Evolutionary conservation across 2,888 invertebrate genomes (phyloP).

Genomic region (Nemurella pictetii): DNA sequence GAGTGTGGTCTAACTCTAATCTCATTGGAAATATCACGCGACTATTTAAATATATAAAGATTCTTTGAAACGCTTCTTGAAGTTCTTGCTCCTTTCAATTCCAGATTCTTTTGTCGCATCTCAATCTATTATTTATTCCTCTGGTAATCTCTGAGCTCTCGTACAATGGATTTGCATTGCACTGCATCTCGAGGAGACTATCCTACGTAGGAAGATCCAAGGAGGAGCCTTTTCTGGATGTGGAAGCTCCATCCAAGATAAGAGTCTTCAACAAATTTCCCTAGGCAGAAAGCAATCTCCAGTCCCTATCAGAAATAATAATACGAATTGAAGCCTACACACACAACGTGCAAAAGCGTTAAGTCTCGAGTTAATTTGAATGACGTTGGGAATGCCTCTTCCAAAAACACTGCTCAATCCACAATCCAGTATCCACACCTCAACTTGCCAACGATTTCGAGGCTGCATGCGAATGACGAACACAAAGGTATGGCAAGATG

Average conservation of each 20-base stretch:
- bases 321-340: background rate
- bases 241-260: background rate
- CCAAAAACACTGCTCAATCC: background rate
- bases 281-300: background rate
- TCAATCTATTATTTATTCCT: constrained; percentile 8
- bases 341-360: background rate
- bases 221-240: background rate
- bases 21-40: constrained; percentile 20
- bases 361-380: background rate
- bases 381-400: background rate
- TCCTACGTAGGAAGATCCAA: background rate
- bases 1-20: constrained; percentile 21
- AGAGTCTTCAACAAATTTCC: background rate
- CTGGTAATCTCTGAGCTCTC: background rate
- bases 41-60: constrained; percentile 17
- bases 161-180: background rate
- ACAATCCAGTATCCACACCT: background rate
- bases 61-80: constrained; percentile 11
- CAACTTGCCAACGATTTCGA: too few relatives aligned
- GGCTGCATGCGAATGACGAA: background rate
- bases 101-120: constrained; percentile 12
- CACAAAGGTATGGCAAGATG: background rate
- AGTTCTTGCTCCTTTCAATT: constrained; percentile 7
- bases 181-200: background rate
- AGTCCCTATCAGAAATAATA: background rate